Evolutionary conservation across 1,140 invertebrate species (phyloP).

Genomic region (Drosophila teissieri): DNA sequence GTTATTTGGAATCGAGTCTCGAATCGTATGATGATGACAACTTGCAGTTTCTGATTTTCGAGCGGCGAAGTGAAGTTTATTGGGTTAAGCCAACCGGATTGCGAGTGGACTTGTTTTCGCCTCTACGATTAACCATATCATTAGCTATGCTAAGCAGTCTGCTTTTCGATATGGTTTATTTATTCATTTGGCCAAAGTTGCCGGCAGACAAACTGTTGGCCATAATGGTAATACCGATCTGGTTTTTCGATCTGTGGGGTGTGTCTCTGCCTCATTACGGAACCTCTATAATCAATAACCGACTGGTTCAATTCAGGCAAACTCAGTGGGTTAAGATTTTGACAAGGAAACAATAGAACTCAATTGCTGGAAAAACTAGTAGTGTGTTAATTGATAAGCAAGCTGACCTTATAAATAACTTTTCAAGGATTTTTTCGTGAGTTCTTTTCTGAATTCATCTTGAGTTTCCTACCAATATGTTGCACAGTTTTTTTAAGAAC

Average conservation of each 20-base stretch:
- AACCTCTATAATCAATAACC: slow-evolving; percentile 18
- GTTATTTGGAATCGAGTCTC: background rate
- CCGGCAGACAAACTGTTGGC: slow-evolving; percentile 29
- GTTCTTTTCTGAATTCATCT: background rate
- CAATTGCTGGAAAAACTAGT: background rate
- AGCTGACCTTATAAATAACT: background rate
- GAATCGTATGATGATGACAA: slow-evolving; percentile 26
- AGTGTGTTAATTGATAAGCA: background rate
- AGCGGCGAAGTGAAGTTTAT: slow-evolving; percentile 12
- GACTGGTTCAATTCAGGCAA: slow-evolving; percentile 15
- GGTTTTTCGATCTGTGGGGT: slow-evolving; percentile 16
- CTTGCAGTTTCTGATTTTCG: slow-evolving; percentile 13
- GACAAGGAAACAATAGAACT: background rate
- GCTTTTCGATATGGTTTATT: slow-evolving; percentile 21
- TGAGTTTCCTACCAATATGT: background rate
- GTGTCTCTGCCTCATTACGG: slow-evolving; percentile 19
- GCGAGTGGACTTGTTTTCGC: slow-evolving; percentile 39
- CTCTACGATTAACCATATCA: slow-evolving; percentile 33
- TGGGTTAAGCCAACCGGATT: slow-evolving; percentile 57
- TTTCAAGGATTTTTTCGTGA: background rate
- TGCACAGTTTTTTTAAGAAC: no score
- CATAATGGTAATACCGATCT: slow-evolving; percentile 19
- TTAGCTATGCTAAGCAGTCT: slow-evolving; percentile 46
- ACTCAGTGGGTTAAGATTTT: background rate
- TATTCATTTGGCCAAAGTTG: slow-evolving; percentile 24